These are phyloP conservation scores for Archocentrus centrarchus DNA, from an alignment of 2,113 vertebrate species.

Conservation along the genomic window DNA sequence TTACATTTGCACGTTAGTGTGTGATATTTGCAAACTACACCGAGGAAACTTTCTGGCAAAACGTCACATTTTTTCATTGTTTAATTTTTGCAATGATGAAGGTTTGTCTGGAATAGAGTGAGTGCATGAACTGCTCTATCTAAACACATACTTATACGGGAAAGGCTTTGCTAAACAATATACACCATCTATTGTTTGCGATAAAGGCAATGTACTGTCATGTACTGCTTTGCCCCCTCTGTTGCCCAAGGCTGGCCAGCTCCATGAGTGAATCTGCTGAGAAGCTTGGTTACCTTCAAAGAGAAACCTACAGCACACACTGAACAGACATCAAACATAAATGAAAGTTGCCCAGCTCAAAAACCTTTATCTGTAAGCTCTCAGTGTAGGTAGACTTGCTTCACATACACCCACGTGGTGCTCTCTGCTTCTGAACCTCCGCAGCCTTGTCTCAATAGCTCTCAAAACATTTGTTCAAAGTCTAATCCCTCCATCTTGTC, in stretches of 20 bases:
- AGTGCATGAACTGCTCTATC: neutral
- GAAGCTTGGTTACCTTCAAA: conserved; percentile 61
- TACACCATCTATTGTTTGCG: neutral
- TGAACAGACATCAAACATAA: conserved; percentile 56
- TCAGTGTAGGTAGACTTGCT: conserved; percentile 26
- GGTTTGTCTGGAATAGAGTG: neutral
- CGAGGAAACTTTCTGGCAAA: neutral
- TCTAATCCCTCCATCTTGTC: conserved; percentile 44
- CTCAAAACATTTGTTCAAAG: conserved; percentile 46
- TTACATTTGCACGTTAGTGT: neutral
- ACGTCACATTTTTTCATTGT: neutral
- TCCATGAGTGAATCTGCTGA: conserved; percentile 44
- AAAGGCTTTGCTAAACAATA: neutral
- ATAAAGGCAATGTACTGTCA: neutral
- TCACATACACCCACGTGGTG: conserved; percentile 42
- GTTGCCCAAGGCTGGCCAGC: conserved; percentile 39
- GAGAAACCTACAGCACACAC: conserved; percentile 47
- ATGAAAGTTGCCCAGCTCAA: conserved; percentile 42
- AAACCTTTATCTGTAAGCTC: conserved; percentile 29
- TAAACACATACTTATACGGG: neutral
- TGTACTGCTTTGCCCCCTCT: conserved; percentile 5
- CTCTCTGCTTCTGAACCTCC: conserved; percentile 39
- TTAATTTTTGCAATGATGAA: neutral
- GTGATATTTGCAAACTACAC: neutral
- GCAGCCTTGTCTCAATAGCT: conserved; percentile 27